A percentile compares a stretch with the other conserved stretches of the same genome.
Conservation (phyloP, 2,797 vertebrate species). For the Peromyscus attwateri region DNA sequence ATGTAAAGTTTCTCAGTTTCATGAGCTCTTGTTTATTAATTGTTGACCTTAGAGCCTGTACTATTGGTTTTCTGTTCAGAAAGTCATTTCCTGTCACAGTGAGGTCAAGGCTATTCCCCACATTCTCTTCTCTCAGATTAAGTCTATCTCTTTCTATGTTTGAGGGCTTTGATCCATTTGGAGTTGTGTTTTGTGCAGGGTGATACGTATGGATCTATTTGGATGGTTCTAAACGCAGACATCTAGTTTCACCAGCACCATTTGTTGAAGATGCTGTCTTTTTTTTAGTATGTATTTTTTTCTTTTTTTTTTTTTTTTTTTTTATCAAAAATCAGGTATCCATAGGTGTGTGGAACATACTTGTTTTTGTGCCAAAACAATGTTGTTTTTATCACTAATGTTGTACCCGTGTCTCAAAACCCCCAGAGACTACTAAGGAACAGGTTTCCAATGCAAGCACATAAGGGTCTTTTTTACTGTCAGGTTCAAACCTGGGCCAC, state of each 20-base stretch:
- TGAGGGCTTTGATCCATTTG: not conserved
- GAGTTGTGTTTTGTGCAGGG: not conserved
- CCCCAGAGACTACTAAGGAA: too few species aligned
- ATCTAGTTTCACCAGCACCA: not conserved
- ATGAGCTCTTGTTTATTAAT: not conserved
- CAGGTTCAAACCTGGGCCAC: too few species aligned
- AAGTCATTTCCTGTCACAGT: not conserved
- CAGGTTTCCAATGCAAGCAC: too few species aligned
- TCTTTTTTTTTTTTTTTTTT: not conserved
- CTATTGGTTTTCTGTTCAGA: not conserved
- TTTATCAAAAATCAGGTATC: not conserved
- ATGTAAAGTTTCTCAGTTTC: not conserved
- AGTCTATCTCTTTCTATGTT: too few species aligned
- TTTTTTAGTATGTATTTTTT: not conserved
- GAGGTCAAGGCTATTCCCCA: not conserved
- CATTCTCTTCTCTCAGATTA: not conserved
- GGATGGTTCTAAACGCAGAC: not conserved
- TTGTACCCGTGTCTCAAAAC: too few species aligned
- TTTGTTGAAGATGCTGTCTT: not conserved
- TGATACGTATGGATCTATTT: not conserved
- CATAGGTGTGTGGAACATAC: not conserved
- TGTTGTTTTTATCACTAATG: too few species aligned
- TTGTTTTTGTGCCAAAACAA: not conserved
- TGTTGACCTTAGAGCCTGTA: not conserved
- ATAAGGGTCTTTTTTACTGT: too few species aligned